Percentiles rank a stretch among this genome's conserved stretches.
Evolutionary conservation across 2,797 vertebrate genomes (phyloP).

Genomic region (Scleropages formosus): DNA sequence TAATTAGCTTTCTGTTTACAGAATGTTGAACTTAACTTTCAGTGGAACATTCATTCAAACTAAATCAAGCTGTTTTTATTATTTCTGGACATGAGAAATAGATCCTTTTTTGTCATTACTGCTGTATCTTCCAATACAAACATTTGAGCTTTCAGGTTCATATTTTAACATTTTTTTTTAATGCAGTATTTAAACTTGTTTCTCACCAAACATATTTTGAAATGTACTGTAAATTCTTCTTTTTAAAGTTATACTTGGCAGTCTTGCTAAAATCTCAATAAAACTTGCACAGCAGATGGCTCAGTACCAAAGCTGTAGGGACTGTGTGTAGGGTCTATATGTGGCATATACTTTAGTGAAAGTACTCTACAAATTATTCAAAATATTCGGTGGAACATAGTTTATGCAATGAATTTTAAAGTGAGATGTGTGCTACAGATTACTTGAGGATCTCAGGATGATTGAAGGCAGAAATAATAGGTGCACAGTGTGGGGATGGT

Average conservation of each 20-base stretch:
- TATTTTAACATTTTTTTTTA: not conserved
- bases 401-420: not conserved
- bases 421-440: not conserved
- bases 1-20: not conserved
- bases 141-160: no score
- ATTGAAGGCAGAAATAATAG: not conserved
- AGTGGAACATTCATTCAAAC: not conserved
- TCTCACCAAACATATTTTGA: not conserved
- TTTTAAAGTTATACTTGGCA: slow-evolving; percentile 6
- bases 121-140: no score
- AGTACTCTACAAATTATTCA: not conserved
- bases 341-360: not conserved
- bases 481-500: not conserved
- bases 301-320: no score
- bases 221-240: not conserved
- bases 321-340: not conserved
- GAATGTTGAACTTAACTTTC: not conserved
- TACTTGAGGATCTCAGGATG: not conserved
- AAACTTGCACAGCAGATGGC: no score
- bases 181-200: not conserved
- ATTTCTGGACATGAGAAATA: not conserved
- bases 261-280: not conserved
- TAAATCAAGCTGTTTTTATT: not conserved
- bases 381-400: not conserved
- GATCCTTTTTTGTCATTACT: not conserved